A percentile compares a stretch with the other conserved stretches of the same genome.
Evolutionary conservation across 2,797 vertebrate genomes (phyloP).

Genomic region (Acrossocheilus fasciatus): DNA sequence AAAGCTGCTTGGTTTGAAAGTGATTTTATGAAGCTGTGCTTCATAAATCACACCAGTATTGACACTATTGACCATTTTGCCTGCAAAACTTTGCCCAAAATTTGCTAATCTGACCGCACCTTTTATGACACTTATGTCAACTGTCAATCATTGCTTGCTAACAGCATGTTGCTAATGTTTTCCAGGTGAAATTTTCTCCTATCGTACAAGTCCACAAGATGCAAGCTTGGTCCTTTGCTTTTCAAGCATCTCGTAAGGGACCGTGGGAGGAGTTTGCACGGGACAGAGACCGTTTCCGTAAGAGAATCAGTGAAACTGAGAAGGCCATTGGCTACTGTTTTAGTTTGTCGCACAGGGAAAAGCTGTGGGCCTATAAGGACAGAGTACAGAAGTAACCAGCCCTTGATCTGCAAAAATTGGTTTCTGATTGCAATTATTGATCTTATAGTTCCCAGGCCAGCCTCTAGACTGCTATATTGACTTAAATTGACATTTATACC

Average conservation of each 20-base stretch:
- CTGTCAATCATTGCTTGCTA: neutral
- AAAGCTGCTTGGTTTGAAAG: constrained; percentile 1
- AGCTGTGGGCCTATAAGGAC: constrained; percentile 61
- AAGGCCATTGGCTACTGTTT: constrained; percentile 73
- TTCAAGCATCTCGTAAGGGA: constrained; percentile 77
- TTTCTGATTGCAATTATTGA: constrained; percentile 22
- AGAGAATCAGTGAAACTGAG: constrained; percentile 74
- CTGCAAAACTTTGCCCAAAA: too few relatives aligned
- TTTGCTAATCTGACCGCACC: neutral
- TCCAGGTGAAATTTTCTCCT: constrained; percentile 80
- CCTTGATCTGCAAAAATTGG: neutral
- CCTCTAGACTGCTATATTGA: constrained; percentile 28
- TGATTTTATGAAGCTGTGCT: neutral
- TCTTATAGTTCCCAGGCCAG: neutral
- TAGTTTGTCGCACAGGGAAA: constrained; percentile 71
- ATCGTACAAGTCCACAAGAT: constrained; percentile 79
- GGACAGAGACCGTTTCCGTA: constrained; percentile 78
- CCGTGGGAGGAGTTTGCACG: constrained; percentile 80
- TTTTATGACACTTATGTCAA: neutral
- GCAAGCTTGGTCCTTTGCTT: constrained; percentile 79
- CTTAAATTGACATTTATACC: constrained; percentile 32
- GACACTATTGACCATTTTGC: neutral
- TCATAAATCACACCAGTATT: neutral
- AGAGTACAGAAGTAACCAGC: constrained; percentile 39
- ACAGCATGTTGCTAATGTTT: constrained; percentile 4